Percentiles rank a stretch among this genome's conserved stretches.
These are phyloP conservation scores for Gymnocypris eckloni DNA, from an alignment of 2,797 vertebrate genomes.

Conservation along the genomic window DNA sequence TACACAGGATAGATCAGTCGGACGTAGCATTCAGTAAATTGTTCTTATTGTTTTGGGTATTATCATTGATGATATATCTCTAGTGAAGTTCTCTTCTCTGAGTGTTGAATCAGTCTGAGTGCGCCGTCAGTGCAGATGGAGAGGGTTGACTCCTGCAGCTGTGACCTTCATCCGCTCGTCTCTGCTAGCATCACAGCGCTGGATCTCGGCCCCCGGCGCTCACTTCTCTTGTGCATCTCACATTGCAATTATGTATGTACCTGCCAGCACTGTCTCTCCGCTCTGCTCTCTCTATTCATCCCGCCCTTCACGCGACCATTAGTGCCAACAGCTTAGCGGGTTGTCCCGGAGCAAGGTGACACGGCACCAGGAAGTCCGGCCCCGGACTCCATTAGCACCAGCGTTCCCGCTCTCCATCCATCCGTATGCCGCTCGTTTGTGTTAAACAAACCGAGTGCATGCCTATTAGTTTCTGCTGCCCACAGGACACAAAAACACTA, in stretches of 20 bases:
- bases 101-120: neutral
- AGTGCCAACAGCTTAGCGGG: conserved; percentile 34
- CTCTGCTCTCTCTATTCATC: conserved; percentile 8
- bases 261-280: conserved; percentile 44
- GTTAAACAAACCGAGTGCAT: conserved; percentile 2
- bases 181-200: conserved; percentile 17
- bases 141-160: conserved; percentile 13
- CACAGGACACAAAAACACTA: conserved; percentile 3
- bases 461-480: conserved; percentile 19
- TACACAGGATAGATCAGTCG: neutral
- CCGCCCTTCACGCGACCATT: conserved; percentile 40
- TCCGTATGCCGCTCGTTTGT: conserved; percentile 18
- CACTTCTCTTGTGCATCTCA: conserved; percentile 40
- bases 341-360: conserved; percentile 55
- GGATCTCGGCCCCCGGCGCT: conserved; percentile 21
- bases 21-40: neutral
- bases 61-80: neutral
- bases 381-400: conserved; percentile 19
- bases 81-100: neutral
- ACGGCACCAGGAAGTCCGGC: conserved; percentile 18
- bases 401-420: neutral
- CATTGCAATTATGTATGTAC: conserved; percentile 53
- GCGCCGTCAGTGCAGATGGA: conserved; percentile 28
- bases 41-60: neutral
- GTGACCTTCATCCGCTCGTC: conserved; percentile 47